Evolutionary conservation across 1,140 invertebrate species (phyloP).

Genomic region (Macrobrachium rosenbergii): DNA sequence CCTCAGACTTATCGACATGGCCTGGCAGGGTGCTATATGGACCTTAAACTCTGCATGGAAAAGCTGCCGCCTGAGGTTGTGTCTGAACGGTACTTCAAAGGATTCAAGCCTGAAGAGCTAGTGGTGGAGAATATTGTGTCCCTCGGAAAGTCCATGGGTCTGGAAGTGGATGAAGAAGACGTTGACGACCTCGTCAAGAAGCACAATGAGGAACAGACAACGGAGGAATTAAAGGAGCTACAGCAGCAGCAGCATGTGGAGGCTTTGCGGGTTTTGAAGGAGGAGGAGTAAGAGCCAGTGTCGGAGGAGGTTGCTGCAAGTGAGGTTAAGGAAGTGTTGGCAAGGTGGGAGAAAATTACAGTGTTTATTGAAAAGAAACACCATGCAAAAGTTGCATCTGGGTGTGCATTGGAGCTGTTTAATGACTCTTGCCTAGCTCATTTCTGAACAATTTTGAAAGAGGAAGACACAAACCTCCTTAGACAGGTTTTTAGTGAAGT

Average conservation of each 20-base stretch:
- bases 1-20: slow-evolving; percentile 68
- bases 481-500: not conserved
- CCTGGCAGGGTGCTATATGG: slow-evolving; percentile 61
- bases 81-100: slow-evolving; percentile 65
- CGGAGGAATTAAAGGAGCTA: not conserved
- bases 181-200: not conserved
- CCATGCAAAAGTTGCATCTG: no score
- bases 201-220: not conserved
- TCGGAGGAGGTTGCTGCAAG: not conserved
- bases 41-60: slow-evolving; percentile 68
- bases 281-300: no score
- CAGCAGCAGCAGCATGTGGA: no score
- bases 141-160: slow-evolving; percentile 67
- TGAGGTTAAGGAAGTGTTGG: not conserved
- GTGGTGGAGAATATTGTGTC: slow-evolving; percentile 68
- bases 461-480: not conserved
- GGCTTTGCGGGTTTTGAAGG: no score
- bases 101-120: slow-evolving; percentile 58
- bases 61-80: slow-evolving; percentile 67
- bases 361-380: not conserved
- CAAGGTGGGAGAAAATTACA: not conserved
- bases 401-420: not conserved
- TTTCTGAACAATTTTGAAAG: not conserved
- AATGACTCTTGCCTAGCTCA: not conserved
- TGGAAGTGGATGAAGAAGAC: slow-evolving; percentile 67